Conservation (phyloP, 2,797 vertebrate genomes). For the Hylomyscus alleni region DNA sequence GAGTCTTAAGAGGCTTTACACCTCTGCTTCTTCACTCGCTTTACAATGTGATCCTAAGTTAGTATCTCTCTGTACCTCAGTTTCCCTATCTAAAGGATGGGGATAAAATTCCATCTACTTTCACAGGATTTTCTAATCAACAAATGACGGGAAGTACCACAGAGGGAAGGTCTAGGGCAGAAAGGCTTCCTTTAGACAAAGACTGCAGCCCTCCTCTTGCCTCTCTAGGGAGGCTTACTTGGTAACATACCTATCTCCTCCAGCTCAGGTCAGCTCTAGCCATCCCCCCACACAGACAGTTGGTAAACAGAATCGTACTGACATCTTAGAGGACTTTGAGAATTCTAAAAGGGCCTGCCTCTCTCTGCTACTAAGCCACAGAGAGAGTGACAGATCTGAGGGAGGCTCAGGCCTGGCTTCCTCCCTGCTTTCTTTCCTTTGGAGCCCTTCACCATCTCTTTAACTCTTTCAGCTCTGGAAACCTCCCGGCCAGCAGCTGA, state of each 20-base stretch:
- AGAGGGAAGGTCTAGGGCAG: background rate
- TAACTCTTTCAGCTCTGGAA: background rate
- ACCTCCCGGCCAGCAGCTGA: background rate
- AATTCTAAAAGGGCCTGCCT: background rate
- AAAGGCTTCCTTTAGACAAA: conserved; percentile 10
- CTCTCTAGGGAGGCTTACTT: background rate
- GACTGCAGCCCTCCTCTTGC: background rate
- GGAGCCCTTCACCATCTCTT: background rate
- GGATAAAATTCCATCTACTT: background rate
- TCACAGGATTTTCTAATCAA: background rate
- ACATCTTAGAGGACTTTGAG: background rate
- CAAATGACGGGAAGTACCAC: background rate
- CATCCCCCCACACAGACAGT: background rate
- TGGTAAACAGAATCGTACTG: background rate
- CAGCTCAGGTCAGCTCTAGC: background rate
- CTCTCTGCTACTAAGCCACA: background rate
- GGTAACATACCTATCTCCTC: background rate
- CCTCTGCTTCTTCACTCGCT: background rate
- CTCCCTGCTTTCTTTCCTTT: background rate
- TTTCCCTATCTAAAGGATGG: background rate
- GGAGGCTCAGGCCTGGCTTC: background rate
- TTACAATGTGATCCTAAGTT: background rate
- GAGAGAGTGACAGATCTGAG: background rate
- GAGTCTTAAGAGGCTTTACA: background rate
- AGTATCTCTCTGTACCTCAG: background rate